Conservation (phyloP, 2,113 vertebrate genomes). For the Oreotrochilus melanogaster region DNA sequence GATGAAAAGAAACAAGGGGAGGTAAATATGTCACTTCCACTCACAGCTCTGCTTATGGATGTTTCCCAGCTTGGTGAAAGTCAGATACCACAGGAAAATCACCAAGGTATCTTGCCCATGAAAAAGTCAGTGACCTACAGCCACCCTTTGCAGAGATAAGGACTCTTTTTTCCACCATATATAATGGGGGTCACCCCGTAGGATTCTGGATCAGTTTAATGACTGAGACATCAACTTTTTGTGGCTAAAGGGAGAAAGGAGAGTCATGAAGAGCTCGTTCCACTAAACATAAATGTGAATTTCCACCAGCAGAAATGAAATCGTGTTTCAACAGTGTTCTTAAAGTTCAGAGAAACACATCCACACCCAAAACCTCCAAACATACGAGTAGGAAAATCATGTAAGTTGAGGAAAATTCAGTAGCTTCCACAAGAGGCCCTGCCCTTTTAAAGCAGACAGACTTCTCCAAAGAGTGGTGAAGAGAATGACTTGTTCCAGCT, state of each 20-base stretch:
- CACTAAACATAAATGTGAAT: not conserved
- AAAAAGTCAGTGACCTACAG: not conserved
- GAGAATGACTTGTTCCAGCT: not conserved
- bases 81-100: not conserved
- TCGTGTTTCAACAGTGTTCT: not conserved
- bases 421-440: not conserved
- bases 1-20: constrained; percentile 67
- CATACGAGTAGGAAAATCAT: not conserved
- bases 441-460: not conserved
- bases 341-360: not conserved
- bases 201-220: not conserved
- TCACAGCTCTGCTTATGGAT: not conserved
- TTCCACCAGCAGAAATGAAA: not conserved
- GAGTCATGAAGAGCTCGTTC: not conserved
- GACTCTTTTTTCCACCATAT: not conserved
- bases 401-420: not conserved
- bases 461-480: not conserved
- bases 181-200: not conserved
- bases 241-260: not conserved
- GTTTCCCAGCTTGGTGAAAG: constrained; percentile 45
- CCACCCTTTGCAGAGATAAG: not conserved
- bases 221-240: not conserved
- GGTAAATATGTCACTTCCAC: constrained; percentile 66
- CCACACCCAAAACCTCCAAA: not conserved
- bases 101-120: not conserved